Conservation (phyloP, 2,113 vertebrate genomes). For the Petromus typicus region DNA sequence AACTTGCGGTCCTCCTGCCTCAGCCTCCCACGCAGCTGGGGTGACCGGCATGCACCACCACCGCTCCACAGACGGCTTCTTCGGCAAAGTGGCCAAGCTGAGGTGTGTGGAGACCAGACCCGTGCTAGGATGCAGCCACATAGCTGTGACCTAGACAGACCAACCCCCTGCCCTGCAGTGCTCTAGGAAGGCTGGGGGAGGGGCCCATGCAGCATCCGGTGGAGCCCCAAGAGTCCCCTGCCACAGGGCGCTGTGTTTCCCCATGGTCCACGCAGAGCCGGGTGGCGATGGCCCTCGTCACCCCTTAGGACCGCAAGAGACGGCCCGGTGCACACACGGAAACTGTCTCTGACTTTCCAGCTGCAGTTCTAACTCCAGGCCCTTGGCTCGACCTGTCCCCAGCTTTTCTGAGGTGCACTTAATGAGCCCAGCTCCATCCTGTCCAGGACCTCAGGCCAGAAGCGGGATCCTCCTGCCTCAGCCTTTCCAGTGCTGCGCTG, state of each 20-base stretch:
- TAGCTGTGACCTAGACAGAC: not conserved
- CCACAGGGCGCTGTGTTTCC: not conserved
- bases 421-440: too few relatives aligned
- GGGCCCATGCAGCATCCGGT: not conserved
- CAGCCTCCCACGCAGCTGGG: not conserved
- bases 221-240: not conserved
- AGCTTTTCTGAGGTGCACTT: not conserved
- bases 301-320: not conserved
- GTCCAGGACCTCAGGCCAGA: not conserved
- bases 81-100: not conserved
- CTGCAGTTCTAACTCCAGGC: not conserved
- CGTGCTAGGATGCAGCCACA: not conserved
- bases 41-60: too few relatives aligned
- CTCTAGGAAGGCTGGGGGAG: not conserved
- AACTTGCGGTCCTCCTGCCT: not conserved
- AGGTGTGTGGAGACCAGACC: not conserved
- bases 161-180: not conserved
- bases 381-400: not conserved
- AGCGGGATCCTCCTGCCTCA: not conserved
- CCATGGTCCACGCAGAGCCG: not conserved
- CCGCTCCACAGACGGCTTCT: not conserved
- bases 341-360: not conserved
- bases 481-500: not conserved
- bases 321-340: not conserved
- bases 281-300: not conserved